Conservation (phyloP, 2,888 invertebrate species). For the Rosalia funebris region DNA sequence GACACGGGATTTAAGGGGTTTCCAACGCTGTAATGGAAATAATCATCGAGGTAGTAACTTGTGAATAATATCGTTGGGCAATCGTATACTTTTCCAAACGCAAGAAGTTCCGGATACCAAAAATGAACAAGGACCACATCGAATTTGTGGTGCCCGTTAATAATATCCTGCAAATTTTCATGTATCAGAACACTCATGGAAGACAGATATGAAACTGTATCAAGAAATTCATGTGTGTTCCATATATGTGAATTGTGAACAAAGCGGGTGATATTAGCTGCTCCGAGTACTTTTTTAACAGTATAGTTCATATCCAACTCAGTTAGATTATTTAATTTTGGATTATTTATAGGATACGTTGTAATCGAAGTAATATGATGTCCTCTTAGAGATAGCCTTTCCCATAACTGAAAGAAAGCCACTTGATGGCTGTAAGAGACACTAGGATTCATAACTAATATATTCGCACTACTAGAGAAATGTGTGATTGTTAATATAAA, state of each 20-base stretch:
- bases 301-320: constrained; percentile 54
- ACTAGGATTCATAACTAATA: constrained; percentile 34
- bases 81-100: background rate
- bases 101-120: background rate
- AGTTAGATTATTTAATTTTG: constrained; percentile 49
- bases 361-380: constrained; percentile 51
- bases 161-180: background rate
- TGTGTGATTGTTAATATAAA: background rate
- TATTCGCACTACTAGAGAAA: constrained; percentile 20
- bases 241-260: background rate
- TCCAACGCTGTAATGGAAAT: background rate
- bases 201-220: too few relatives aligned
- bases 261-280: background rate
- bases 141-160: background rate
- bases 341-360: constrained; percentile 37
- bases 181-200: too few relatives aligned
- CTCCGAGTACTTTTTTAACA: background rate
- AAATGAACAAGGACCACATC: background rate
- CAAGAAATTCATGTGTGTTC: too few relatives aligned
- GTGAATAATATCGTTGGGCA: background rate
- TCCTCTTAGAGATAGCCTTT: constrained; percentile 46
- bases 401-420: constrained; percentile 45
- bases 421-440: constrained; percentile 48
- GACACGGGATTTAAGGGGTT: background rate
- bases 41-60: background rate